Evolutionary conservation across 1,140 invertebrate genomes (phyloP).

Genomic region (Drosophila carrolli): DNA sequence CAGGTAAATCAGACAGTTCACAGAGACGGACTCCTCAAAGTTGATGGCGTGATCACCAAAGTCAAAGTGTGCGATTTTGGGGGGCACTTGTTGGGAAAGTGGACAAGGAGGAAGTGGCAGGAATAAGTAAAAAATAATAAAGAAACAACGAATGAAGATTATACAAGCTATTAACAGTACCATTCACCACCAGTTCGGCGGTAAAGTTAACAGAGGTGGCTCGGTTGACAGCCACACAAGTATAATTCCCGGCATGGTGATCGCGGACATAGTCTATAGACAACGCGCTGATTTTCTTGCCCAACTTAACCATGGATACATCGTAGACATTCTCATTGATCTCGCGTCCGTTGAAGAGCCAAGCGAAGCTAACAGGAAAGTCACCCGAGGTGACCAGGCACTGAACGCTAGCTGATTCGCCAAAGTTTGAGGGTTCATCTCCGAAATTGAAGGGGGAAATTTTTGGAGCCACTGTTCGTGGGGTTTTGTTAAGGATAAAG

Average conservation of each 20-base stretch:
- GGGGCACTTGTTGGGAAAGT: slow-evolving; percentile 86
- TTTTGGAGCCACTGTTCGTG: slow-evolving; percentile 86
- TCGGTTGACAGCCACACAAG: slow-evolving; percentile 90
- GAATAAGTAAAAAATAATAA: slow-evolving; percentile 22
- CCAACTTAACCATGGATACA: slow-evolving; percentile 75
- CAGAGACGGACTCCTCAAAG: slow-evolving; percentile 89
- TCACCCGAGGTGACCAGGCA: slow-evolving; percentile 92
- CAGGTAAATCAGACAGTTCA: slow-evolving; percentile 92
- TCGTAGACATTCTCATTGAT: slow-evolving; percentile 86
- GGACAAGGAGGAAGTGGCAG: neutral
- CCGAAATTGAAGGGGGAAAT: slow-evolving; percentile 88
- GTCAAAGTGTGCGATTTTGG: slow-evolving; percentile 90
- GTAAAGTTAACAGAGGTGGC: slow-evolving; percentile 90
- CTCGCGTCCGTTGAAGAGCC: slow-evolving; percentile 85
- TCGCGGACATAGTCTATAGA: slow-evolving; percentile 88
- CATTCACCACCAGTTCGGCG: slow-evolving; percentile 88
- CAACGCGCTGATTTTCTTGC: slow-evolving; percentile 86
- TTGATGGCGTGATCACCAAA: slow-evolving; percentile 88
- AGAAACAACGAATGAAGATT: slow-evolving; percentile 3
- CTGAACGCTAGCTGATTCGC: slow-evolving; percentile 89
- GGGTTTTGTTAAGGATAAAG: slow-evolving; percentile 63
- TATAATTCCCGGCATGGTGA: slow-evolving; percentile 89
- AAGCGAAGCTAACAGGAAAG: slow-evolving; percentile 89
- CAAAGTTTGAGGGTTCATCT: slow-evolving; percentile 89
- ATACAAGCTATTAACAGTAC: slow-evolving; percentile 67